Evolutionary conservation across 2,888 invertebrate genomes (phyloP).

Genomic region (Melangyna quadrimaculata): DNA sequence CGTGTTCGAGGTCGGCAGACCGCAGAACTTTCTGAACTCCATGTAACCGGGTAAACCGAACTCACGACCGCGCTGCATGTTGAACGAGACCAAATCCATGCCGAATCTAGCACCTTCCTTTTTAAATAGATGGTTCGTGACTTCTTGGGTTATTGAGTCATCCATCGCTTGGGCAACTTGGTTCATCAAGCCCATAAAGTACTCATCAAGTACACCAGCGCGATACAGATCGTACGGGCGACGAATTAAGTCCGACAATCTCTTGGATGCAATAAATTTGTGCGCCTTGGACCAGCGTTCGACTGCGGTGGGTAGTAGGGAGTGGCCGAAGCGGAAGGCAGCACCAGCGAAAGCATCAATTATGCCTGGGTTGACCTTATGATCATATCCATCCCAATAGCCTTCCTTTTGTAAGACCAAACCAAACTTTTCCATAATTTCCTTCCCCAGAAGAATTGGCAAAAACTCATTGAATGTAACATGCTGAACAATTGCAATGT

Average conservation of each 20-base stretch:
- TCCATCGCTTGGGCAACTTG: constrained; percentile 98
- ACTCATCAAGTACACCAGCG: constrained; percentile 94
- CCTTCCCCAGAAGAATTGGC: constrained; percentile 93
- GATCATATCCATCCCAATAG: constrained; percentile 85
- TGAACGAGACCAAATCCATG: constrained; percentile 95
- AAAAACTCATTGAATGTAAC: constrained; percentile 95
- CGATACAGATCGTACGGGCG: constrained; percentile 94
- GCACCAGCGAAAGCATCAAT: constrained; percentile 95
- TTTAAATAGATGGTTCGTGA: constrained; percentile 95
- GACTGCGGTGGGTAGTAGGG: constrained; percentile 92
- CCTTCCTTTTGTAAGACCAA: constrained; percentile 90
- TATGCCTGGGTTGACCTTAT: constrained; percentile 92
- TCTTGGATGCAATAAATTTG: constrained; percentile 95
- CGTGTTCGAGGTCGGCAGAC: constrained; percentile 88
- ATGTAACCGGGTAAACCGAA: constrained; percentile 95
- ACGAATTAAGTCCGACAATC: constrained; percentile 92
- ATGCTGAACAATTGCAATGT: constrained; percentile 93
- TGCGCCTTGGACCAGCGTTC: constrained; percentile 97
- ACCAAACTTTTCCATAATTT: constrained; percentile 95
- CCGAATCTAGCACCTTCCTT: constrained; percentile 88
- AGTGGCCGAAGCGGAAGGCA: constrained; percentile 95
- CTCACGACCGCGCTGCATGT: constrained; percentile 96
- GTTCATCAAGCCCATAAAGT: constrained; percentile 95
- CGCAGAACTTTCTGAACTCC: constrained; percentile 96
- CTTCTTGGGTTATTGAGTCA: constrained; percentile 94